Conservation (phyloP, 2,888 invertebrate species). For the Dione vanillae region DNA sequence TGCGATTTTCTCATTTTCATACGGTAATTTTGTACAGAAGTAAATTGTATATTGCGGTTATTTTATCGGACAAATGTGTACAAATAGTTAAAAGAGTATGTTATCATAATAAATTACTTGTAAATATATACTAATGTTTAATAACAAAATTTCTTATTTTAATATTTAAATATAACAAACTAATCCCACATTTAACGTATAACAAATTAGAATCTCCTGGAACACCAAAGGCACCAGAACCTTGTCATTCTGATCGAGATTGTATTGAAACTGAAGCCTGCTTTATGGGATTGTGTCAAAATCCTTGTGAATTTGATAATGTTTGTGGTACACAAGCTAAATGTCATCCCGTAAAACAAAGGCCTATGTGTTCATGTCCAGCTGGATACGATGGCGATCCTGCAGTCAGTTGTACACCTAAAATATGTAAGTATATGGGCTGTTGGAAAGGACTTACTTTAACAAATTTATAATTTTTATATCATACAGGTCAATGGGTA, state of each 20-base stretch:
- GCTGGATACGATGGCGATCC: conserved; percentile 93
- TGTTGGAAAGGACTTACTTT: conserved; percentile 53
- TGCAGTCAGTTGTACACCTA: conserved; percentile 90
- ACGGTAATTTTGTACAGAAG: conserved; percentile 16
- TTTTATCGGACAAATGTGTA: conserved; percentile 81
- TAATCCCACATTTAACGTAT: conserved; percentile 71
- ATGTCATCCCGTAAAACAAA: conserved; percentile 92
- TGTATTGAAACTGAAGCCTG: conserved; percentile 93
- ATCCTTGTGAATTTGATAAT: conserved; percentile 92
- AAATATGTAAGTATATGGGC: conserved; percentile 93
- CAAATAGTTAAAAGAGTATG: conserved; percentile 43
- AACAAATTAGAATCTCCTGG: conserved; percentile 87
- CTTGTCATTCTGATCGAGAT: conserved; percentile 92
- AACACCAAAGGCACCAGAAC: conserved; percentile 88
- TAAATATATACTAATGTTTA: conserved; percentile 47
- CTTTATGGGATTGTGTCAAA: conserved; percentile 91
- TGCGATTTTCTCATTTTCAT: conserved; percentile 1
- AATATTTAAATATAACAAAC: conserved; percentile 61
- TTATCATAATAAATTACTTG: conserved; percentile 22
- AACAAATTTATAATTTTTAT: conserved; percentile 13
- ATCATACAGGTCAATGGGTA: not conserved
- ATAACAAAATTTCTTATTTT: too few relatives aligned
- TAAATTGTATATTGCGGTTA: conserved; percentile 44
- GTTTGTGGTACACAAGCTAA: conserved; percentile 90
- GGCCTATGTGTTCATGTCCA: conserved; percentile 92